A percentile compares a stretch with the other conserved stretches of the same genome.
phyloP scores from a whole-genome alignment of 1,140 invertebrate species.

The Caenorhabditis latens region DNA sequence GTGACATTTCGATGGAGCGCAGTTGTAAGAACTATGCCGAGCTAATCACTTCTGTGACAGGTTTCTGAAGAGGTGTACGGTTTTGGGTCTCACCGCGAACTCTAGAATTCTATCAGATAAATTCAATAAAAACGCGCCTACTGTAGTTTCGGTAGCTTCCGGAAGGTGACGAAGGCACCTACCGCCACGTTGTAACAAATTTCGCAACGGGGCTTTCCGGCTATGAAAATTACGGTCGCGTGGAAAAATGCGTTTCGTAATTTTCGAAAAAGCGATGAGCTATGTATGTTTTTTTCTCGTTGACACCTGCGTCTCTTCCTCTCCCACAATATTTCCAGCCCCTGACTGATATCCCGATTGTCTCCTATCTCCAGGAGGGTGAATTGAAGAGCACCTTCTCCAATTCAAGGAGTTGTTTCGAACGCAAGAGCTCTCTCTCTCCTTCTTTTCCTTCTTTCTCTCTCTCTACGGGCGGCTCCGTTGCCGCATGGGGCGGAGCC shows the following conservation, averaged over 20 bases:
- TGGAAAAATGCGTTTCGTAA: not conserved
- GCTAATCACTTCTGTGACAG: too few species aligned
- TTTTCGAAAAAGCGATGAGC: not conserved
- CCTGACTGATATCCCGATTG: not conserved
- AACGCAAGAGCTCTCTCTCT: constrained; percentile 5
- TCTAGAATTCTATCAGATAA: too few species aligned
- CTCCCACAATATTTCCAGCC: not conserved
- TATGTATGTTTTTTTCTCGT: not conserved
- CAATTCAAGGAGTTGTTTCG: constrained; percentile 48
- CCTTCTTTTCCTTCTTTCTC: not conserved
- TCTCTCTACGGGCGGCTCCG: not conserved
- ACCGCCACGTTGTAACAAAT: constrained; percentile 2
- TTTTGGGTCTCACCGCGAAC: too few species aligned
- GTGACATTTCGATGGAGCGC: too few species aligned
- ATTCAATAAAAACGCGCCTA: too few species aligned
- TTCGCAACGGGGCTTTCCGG: not conserved
- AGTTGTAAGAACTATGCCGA: too few species aligned
- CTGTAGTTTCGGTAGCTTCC: too few species aligned
- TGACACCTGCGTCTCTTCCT: not conserved
- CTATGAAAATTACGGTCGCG: not conserved
- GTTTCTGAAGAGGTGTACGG: too few species aligned
- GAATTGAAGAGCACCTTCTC: not conserved
- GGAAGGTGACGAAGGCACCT: too few species aligned
- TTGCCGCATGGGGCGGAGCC: constrained; percentile 15
- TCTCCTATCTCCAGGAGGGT: constrained; percentile 1